Conservation (phyloP, 53 echinoderm and acorn worm genomes). For the Henricia sp. region DNA sequence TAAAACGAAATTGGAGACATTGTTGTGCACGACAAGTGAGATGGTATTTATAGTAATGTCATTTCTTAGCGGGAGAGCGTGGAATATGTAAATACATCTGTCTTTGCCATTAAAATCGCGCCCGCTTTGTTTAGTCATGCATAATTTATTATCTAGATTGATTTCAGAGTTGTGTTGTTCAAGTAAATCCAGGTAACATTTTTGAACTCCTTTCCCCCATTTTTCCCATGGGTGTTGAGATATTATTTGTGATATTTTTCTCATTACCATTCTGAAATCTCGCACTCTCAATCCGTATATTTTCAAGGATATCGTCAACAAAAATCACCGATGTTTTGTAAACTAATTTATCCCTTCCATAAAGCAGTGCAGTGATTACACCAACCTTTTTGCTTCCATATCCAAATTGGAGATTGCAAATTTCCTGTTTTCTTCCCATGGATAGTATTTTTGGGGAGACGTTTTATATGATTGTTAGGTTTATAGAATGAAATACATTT, state of each 20-base stretch:
- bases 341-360: too few relatives aligned
- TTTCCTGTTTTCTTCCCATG: too few relatives aligned
- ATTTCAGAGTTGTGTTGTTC: background rate
- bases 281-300: background rate
- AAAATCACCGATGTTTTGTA: too few relatives aligned
- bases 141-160: constrained; percentile 6
- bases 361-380: too few relatives aligned
- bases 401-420: too few relatives aligned
- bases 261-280: background rate
- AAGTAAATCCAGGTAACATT: too few relatives aligned
- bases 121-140: constrained; percentile 20
- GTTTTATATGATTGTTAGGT: background rate
- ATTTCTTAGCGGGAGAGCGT: background rate
- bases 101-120: background rate
- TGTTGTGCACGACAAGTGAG: background rate
- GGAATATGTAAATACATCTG: background rate
- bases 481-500: too few relatives aligned
- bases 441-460: too few relatives aligned
- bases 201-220: background rate
- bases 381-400: too few relatives aligned
- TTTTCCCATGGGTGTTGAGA: background rate
- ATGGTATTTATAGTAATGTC: constrained; percentile 22
- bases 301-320: too few relatives aligned
- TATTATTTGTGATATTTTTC: too few relatives aligned
- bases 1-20: constrained; percentile 32